These are phyloP conservation scores for Drosophila micromelanica DNA, from an alignment of 1,140 invertebrate genomes.

Conservation along the genomic window DNA sequence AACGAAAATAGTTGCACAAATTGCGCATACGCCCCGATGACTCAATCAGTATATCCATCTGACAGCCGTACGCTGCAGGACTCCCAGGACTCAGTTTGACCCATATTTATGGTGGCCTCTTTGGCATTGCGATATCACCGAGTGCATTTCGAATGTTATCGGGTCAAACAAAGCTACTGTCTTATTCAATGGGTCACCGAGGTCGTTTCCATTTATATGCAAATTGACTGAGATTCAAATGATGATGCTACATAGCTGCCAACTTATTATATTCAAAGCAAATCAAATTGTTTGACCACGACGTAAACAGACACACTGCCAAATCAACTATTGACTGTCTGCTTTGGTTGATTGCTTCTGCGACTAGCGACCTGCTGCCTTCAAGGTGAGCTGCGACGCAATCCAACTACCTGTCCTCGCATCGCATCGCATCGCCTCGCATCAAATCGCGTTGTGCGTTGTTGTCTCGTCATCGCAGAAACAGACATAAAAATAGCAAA, in stretches of 20 bases:
- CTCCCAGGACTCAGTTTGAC: conserved; percentile 45
- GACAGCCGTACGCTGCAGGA: background rate
- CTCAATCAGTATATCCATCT: conserved; percentile 6
- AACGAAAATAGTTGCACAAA: conserved; percentile 31
- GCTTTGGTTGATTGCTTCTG: conserved; percentile 50
- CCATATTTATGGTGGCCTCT: conserved; percentile 55
- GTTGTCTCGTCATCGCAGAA: conserved; percentile 20
- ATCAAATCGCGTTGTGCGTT: conserved; percentile 4
- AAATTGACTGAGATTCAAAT: conserved; percentile 39
- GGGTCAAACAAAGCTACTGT: background rate
- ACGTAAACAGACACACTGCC: conserved; percentile 38
- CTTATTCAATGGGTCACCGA: conserved; percentile 35
- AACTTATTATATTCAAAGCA: conserved; percentile 8
- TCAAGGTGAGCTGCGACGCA: conserved; percentile 70
- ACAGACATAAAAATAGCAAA: conserved; percentile 58
- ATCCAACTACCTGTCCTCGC: conserved; percentile 52
- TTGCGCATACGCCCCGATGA: conserved; percentile 61
- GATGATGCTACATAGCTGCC: conserved; percentile 5
- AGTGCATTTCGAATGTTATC: background rate
- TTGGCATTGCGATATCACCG: conserved; percentile 1
- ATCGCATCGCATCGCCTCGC: conserved; percentile 18
- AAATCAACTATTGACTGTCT: conserved; percentile 56
- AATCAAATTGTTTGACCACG: conserved; percentile 13
- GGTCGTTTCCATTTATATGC: conserved; percentile 40
- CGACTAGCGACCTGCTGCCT: conserved; percentile 56